Conservation (phyloP, 2,113 vertebrate genomes). For the Proteles cristata region DNA sequence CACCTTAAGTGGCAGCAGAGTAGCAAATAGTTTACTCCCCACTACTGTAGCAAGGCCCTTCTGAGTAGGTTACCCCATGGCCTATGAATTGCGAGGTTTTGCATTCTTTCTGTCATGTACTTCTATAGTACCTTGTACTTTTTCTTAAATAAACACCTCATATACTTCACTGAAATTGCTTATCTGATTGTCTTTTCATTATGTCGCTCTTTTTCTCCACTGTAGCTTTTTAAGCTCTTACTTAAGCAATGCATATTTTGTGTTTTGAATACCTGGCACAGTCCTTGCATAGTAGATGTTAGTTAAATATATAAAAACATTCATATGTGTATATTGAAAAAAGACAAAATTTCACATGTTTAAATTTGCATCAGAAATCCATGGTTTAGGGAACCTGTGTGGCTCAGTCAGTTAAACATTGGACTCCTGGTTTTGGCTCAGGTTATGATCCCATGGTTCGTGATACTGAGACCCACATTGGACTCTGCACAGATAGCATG, state of each 20-base stretch:
- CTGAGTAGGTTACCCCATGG: background rate
- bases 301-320: constrained; percentile 14
- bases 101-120: background rate
- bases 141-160: background rate
- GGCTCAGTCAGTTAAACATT: too few species aligned
- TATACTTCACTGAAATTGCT: background rate
- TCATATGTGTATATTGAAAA: background rate
- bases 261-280: background rate
- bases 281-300: background rate
- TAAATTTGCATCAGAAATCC: constrained; percentile 1
- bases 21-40: background rate
- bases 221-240: background rate
- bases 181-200: background rate
- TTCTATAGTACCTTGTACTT: background rate
- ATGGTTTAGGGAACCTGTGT: too few species aligned
- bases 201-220: background rate
- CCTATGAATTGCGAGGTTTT: background rate
- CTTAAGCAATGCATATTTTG: background rate
- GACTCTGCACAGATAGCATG: too few species aligned
- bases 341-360: background rate
- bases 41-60: background rate
- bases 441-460: too few species aligned
- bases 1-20: background rate
- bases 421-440: too few species aligned
- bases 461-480: too few species aligned